These are phyloP conservation scores for Latrodectus geometricus DNA, from an alignment of 1,140 invertebrate genomes.

Conservation along the genomic window DNA sequence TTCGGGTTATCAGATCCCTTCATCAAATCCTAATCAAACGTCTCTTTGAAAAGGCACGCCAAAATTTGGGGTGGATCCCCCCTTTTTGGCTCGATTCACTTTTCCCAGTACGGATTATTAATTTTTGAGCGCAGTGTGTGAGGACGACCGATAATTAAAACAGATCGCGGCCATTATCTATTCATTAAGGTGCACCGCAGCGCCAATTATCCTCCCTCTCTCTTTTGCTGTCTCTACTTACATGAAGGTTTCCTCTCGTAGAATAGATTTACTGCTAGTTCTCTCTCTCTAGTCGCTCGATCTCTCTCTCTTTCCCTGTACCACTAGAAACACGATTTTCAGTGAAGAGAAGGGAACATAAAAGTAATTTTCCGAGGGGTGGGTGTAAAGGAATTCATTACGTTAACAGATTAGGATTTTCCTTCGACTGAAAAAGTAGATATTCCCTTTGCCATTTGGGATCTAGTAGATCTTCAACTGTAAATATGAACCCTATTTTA, in stretches of 20 bases:
- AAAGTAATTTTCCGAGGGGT: conserved; percentile 16
- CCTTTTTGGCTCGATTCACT: conserved; percentile 12
- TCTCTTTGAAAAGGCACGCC: conserved; percentile 6
- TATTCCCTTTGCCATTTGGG: conserved; percentile 17
- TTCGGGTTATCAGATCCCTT: not conserved
- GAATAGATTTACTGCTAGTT: conserved; percentile 49
- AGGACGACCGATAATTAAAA: conserved; percentile 60
- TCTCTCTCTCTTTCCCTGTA: not conserved
- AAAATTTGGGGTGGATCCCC: conserved; percentile 41
- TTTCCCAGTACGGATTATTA: conserved; percentile 49
- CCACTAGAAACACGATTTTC: conserved; percentile 1
- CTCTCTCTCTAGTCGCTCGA: not conserved
- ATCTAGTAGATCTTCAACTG: not conserved
- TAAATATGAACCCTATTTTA: no score
- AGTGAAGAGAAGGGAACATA: not conserved
- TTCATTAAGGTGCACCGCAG: conserved; percentile 59
- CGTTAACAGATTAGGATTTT: conserved; percentile 49
- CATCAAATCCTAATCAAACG: not conserved
- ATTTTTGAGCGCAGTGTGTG: conserved; percentile 52
- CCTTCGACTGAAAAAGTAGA: not conserved
- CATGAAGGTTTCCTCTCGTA: conserved; percentile 31
- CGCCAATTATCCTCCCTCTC: conserved; percentile 40
- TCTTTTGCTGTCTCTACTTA: not conserved
- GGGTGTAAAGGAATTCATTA: conserved; percentile 13
- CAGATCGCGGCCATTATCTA: conserved; percentile 61